A percentile compares a stretch with the other conserved stretches of the same genome.
Evolutionary conservation across 2,888 invertebrate genomes (phyloP).

Genomic region (Amblyjoppa fuscipennis): DNA sequence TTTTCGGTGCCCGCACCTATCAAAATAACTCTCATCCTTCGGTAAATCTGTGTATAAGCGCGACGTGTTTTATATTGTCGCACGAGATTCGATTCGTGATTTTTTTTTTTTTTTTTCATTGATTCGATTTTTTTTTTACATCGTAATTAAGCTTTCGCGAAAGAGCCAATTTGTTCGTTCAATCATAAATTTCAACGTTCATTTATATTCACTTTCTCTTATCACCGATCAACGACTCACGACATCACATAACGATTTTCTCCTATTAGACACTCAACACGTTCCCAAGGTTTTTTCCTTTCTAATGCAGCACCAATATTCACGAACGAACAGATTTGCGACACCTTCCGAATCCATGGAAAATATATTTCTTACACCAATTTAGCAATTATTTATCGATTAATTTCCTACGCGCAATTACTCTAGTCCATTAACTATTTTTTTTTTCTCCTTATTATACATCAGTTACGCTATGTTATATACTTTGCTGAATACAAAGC

Average conservation of each 20-base stretch:
- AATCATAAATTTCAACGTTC: neutral
- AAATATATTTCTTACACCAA: constrained; percentile 42
- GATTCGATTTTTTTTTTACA: constrained; percentile 8
- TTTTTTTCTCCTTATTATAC: constrained; percentile 4
- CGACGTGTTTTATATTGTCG: constrained; percentile 35
- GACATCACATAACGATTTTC: constrained; percentile 15
- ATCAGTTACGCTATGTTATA: constrained; percentile 14
- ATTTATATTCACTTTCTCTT: constrained; percentile 37
- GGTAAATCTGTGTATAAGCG: constrained; percentile 38
- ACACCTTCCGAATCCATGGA: constrained; percentile 6
- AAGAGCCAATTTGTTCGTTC: constrained; percentile 21
- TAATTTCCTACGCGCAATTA: constrained; percentile 18
- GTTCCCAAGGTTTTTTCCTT: constrained; percentile 9
- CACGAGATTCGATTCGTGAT: constrained; percentile 21
- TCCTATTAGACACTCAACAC: constrained; percentile 22
- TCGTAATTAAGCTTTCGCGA: constrained; percentile 19
- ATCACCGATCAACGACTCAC: constrained; percentile 32
- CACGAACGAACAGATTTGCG: constrained; percentile 23
- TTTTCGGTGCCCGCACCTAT: constrained; percentile 36
- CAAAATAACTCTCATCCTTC: constrained; percentile 62
- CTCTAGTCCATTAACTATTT: constrained; percentile 30
- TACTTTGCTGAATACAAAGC: constrained; percentile 35
- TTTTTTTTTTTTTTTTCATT: constrained; percentile 22
- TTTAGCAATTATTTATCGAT: constrained; percentile 14
- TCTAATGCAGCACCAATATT: constrained; percentile 43